Evolutionary conservation across 2,113 vertebrate genomes (phyloP), one percentile per base, ranked within the genome.

Genomic region (Nymphicus hollandicus): DNA sequence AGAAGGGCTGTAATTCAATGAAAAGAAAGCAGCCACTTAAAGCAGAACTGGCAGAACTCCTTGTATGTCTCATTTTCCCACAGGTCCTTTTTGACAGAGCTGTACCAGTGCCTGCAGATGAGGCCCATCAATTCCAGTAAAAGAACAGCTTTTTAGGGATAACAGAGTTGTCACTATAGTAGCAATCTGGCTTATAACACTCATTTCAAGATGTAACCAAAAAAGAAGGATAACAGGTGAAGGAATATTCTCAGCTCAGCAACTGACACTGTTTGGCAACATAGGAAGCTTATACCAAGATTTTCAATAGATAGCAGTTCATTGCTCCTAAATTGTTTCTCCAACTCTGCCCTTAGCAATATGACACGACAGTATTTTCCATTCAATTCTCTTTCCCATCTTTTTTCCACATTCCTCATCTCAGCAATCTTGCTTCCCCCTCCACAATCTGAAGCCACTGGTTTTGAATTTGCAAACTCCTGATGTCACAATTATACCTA

Each of bases 161-260:
- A 83, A 93, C 55, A 68, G 89, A 89, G 79, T 66, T 91, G 81
- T 93, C 88, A 56, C 58, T 73, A 49, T 2, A 88, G 63, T 2
- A 70, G 81, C 64, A 77, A 93, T 93, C 66, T 91, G 85, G 81
- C 88, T 74, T 85, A 71, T 49, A 82, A 76, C 11, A 50, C 17
- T 65, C 24, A 58, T 80, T 91, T 82, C 55, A 84, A 92, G 83
- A 64, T 35, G 23, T 9, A 91, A 91, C 72, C 72, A 44, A 76
- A 71, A 71, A 81, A 87, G 49, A 47, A 72, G 7, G 4, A 66
- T 82, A 47, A 61, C 24, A 85, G 7, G 16, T 24, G 52, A 95
- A 95, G 66, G 73, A 89, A 84, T 74, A 77, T 63, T 89, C 93
- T 73, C 53, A 87, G 53, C 46, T 94, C 63, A 94, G 89, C 29